phyloP scores from a whole-genome alignment of 2,888 invertebrate genomes.

The Parapristionchus giblindavisi region DNA sequence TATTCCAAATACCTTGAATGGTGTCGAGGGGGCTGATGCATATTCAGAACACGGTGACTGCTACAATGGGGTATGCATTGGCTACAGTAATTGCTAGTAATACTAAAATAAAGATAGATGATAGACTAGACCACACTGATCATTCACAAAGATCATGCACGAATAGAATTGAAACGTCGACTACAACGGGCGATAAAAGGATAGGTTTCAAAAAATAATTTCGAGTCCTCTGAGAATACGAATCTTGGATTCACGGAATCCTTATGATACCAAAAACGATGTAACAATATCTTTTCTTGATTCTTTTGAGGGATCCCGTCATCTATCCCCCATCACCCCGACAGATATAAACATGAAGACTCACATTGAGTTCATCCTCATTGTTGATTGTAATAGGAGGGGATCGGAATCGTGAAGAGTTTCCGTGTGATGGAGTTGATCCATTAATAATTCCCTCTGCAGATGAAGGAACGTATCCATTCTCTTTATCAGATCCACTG shows the following conservation, averaged over 20 bases:
- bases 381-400: conserved; percentile 10
- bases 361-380: conserved; percentile 23
- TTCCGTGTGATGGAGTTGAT: background rate
- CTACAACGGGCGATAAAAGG: no score
- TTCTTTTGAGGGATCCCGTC: no score
- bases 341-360: background rate
- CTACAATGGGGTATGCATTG: background rate
- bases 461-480: background rate
- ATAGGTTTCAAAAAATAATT: no score
- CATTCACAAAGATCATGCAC: no score
- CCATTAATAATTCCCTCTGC: background rate
- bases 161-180: no score
- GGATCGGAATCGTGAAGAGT: background rate
- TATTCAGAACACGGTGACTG: conserved; percentile 20
- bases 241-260: no score
- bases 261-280: no score
- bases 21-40: conserved; percentile 25
- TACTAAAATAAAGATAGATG: no score
- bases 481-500: conserved; percentile 13
- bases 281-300: no score
- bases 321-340: background rate
- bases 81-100: no score
- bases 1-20: conserved; percentile 13
- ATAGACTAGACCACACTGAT: no score
- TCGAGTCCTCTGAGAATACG: no score